Conservation (phyloP, 2,888 invertebrate species). For the Oligia strigilis region DNA sequence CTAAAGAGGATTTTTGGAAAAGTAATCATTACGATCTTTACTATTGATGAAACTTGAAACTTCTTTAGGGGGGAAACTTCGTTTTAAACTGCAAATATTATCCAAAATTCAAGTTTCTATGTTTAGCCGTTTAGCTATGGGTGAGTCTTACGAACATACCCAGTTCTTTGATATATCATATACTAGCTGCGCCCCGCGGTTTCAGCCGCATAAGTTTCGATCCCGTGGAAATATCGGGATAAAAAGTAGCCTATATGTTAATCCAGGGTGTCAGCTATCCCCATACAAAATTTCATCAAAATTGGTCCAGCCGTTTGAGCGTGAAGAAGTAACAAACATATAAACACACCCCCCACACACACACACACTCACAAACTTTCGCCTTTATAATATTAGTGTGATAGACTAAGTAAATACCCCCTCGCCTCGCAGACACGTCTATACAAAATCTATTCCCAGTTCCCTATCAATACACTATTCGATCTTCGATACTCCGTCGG, state of each 20-base stretch:
- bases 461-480: slow-evolving; percentile 33
- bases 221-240: no score
- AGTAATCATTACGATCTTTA: neutral
- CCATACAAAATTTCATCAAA: no score
- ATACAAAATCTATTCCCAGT: slow-evolving; percentile 18
- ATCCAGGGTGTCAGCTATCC: no score
- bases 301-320: no score
- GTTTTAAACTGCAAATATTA: neutral
- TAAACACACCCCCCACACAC: no score
- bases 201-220: no score
- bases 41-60: neutral
- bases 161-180: neutral
- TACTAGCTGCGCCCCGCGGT: no score
- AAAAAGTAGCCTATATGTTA: no score
- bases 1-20: neutral
- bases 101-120: neutral
- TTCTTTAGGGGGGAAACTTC: neutral
- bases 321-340: no score
- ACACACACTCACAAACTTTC: no score
- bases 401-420: neutral
- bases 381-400: no score
- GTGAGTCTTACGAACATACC: neutral
- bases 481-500: slow-evolving; percentile 33
- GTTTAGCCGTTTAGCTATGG: neutral
- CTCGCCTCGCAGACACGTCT: neutral